Conservation (phyloP, 2,113 vertebrate species). For the Motacilla tschutschensis region DNA sequence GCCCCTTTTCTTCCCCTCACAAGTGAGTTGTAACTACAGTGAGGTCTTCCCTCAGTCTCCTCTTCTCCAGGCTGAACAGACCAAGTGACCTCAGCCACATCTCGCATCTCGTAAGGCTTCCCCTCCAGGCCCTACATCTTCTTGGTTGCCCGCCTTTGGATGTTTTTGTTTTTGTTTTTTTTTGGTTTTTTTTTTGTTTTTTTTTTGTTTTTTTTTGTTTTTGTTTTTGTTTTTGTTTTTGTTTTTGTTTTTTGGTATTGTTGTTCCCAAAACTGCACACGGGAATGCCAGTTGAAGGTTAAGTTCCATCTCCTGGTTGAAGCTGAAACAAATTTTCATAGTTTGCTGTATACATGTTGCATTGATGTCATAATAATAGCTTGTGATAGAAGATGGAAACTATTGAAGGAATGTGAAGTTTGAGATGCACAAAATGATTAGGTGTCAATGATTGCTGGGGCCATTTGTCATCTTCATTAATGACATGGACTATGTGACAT, state of each 20-base stretch:
- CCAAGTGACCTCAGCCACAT: not conserved
- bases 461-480: not conserved
- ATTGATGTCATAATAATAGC: not conserved
- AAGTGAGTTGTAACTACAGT: not conserved
- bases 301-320: not conserved
- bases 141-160: not conserved
- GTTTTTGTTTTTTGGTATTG: not conserved
- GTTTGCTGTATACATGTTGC: not conserved
- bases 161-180: not conserved
- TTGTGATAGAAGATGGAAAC: not conserved
- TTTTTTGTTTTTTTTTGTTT: not conserved
- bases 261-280: not conserved
- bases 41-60: not conserved
- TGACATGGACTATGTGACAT: not conserved
- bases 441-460: not conserved
- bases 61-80: not conserved
- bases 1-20: not conserved
- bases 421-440: not conserved
- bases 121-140: not conserved
- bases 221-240: no score
- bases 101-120: accelerated
- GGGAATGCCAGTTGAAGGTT: not conserved
- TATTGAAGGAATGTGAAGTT: not conserved
- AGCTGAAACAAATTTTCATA: not conserved
- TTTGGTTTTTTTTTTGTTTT: not conserved